Percentiles rank a stretch among this genome's conserved stretches.
These are phyloP conservation scores for Ariopsis seemanni DNA, from an alignment of 2,113 vertebrate species.

Conservation along the genomic window DNA sequence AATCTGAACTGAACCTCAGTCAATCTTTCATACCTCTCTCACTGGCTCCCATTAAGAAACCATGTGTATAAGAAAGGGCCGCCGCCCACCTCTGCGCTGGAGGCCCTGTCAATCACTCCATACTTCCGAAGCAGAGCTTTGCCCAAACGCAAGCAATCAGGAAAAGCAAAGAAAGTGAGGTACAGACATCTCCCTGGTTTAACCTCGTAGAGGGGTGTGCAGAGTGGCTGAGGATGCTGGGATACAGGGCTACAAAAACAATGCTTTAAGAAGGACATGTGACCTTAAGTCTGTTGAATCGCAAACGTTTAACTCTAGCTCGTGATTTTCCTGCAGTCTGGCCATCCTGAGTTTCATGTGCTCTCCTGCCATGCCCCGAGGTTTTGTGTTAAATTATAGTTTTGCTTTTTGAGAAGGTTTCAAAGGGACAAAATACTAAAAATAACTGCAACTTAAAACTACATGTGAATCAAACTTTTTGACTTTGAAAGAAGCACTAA, in stretches of 20 bases:
- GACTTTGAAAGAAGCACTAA: not conserved
- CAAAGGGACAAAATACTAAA: not conserved
- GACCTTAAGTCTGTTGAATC: not conserved
- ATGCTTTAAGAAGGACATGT: not conserved
- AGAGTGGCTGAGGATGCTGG: constrained; percentile 53
- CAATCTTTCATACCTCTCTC: constrained; percentile 47
- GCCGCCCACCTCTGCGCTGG: constrained; percentile 54
- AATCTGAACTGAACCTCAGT: constrained; percentile 10
- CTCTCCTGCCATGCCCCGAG: not conserved
- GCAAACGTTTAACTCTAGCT: not conserved
- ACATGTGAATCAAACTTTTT: not conserved
- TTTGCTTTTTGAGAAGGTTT: not conserved
- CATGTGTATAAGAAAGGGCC: constrained; percentile 54
- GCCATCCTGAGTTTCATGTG: not conserved
- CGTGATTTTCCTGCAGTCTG: not conserved
- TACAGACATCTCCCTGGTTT: constrained; percentile 41
- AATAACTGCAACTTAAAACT: not conserved
- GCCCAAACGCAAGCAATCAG: constrained; percentile 51
- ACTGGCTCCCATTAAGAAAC: constrained; percentile 56
- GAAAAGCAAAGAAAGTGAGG: constrained; percentile 54
- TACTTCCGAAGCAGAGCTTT: constrained; percentile 54
- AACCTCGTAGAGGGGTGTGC: constrained; percentile 48
- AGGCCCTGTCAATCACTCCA: constrained; percentile 57
- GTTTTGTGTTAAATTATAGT: not conserved
- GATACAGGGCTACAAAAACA: constrained; percentile 47